These are phyloP conservation scores for Lymantria dispar DNA, from an alignment of 2,888 invertebrate species.

Conservation along the genomic window DNA sequence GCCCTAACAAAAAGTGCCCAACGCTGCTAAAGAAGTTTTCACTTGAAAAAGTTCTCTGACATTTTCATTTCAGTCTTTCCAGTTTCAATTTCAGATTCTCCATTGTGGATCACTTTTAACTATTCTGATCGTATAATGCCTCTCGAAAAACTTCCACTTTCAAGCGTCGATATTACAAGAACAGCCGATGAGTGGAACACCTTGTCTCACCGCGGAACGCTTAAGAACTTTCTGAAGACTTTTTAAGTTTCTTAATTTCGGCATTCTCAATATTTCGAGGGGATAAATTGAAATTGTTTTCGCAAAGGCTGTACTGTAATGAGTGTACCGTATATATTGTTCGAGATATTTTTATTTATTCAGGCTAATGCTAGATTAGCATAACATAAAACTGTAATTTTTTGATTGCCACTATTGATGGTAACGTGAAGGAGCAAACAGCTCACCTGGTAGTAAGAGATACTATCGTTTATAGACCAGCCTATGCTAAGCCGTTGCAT, in stretches of 20 bases:
- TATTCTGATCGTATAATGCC: conserved; percentile 37
- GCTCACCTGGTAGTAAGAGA: too few relatives aligned
- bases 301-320: conserved; percentile 8
- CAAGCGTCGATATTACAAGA: conserved; percentile 47
- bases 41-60: too few relatives aligned
- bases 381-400: too few relatives aligned
- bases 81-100: conserved; percentile 33
- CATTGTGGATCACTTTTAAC: conserved; percentile 29
- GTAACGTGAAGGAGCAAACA: too few relatives aligned
- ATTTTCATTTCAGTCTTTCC: conserved; percentile 8
- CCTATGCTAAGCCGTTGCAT: too few relatives aligned
- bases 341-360: background rate
- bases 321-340: background rate
- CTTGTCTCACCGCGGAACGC: conserved; percentile 57
- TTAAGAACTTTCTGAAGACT: conserved; percentile 55
- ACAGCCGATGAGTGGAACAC: conserved; percentile 37
- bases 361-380: background rate
- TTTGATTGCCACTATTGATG: too few relatives aligned
- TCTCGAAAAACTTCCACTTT: conserved; percentile 32
- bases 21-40: too few relatives aligned
- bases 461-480: too few relatives aligned
- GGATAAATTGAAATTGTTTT: conserved; percentile 53
- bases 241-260: conserved; percentile 63
- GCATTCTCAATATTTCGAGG: conserved; percentile 47
- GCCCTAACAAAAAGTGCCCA: too few relatives aligned